phyloP scores from a whole-genome alignment of 2,888 invertebrate species.

The Leptinotarsa haldemani region DNA sequence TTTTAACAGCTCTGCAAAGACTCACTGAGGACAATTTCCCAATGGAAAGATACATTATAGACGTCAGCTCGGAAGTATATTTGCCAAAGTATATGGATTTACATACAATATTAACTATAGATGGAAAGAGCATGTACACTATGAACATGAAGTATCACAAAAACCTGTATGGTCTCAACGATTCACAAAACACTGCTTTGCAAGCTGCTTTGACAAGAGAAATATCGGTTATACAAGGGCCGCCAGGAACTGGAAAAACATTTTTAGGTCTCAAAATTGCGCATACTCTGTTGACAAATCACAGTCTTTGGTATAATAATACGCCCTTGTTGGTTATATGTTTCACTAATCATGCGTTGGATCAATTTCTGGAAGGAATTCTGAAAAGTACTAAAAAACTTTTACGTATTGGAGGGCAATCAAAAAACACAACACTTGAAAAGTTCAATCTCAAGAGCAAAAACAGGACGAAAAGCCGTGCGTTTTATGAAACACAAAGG shows the following conservation, averaged over 20 bases:
- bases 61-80: slow-evolving; percentile 61
- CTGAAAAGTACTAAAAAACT: slow-evolving; percentile 50
- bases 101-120: background rate
- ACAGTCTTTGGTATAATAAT: slow-evolving; percentile 60
- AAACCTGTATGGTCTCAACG: slow-evolving; percentile 33
- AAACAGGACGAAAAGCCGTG: slow-evolving; percentile 24
- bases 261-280: slow-evolving; percentile 82
- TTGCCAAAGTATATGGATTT: slow-evolving; percentile 64
- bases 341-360: slow-evolving; percentile 88
- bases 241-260: slow-evolving; percentile 91
- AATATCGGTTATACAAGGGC: slow-evolving; percentile 85
- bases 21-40: slow-evolving; percentile 72
- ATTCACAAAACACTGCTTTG: slow-evolving; percentile 75
- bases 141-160: background rate
- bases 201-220: slow-evolving; percentile 76
- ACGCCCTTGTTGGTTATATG: slow-evolving; percentile 81
- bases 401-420: slow-evolving; percentile 69
- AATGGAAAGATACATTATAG: slow-evolving; percentile 76
- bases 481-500: slow-evolving; percentile 32
- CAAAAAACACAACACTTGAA: slow-evolving; percentile 70
- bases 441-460: slow-evolving; percentile 58
- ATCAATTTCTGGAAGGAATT: slow-evolving; percentile 84
- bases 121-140: background rate
- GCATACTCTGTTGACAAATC: slow-evolving; percentile 73
- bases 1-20: slow-evolving; percentile 75